These are phyloP conservation scores for Drosophila niveifrons DNA, from an alignment of 2,888 invertebrate genomes.

Conservation along the genomic window DNA sequence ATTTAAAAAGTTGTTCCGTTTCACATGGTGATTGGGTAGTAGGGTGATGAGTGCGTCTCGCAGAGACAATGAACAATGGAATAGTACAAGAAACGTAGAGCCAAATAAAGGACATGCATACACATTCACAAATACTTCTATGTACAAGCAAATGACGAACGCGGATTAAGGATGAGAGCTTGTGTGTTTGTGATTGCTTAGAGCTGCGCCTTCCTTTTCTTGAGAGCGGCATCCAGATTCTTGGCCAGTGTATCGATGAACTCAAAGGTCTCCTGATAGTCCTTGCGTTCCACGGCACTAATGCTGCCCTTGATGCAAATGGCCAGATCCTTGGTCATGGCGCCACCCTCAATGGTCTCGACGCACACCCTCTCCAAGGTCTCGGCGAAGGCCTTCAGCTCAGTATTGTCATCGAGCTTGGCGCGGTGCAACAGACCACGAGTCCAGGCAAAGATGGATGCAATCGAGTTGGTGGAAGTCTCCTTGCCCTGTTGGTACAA, in stretches of 20 bases:
- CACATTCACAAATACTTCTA: conserved; percentile 33
- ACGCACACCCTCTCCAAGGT: conserved; percentile 96
- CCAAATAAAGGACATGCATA: conserved; percentile 17
- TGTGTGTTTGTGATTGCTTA: conserved; percentile 38
- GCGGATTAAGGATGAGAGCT: conserved; percentile 10
- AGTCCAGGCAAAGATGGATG: conserved; percentile 99
- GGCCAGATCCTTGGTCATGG: conserved; percentile 99
- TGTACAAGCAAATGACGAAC: conserved; percentile 33
- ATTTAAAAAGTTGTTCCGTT: conserved; percentile 54
- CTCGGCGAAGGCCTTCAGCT: conserved; percentile 92
- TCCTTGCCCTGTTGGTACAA: conserved; percentile 97
- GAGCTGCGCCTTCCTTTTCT: conserved; percentile 24
- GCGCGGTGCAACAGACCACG: conserved; percentile 97
- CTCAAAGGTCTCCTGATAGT: conserved; percentile 98
- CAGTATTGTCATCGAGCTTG: conserved; percentile 94
- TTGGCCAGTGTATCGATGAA: conserved; percentile 98
- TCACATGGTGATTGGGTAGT: conserved; percentile 24
- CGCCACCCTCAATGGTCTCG: conserved; percentile 96
- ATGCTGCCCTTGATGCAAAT: conserved; percentile 98
- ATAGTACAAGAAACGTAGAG: conserved; percentile 2
- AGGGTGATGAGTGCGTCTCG: conserved; percentile 57
- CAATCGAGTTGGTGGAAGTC: conserved; percentile 99
- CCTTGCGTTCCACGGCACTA: conserved; percentile 89
- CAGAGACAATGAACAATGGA: conserved; percentile 69
- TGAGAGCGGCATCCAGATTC: conserved; percentile 88